These are phyloP conservation scores for Guaruba guarouba DNA, from an alignment of 2,113 vertebrate genomes.

Conservation along the genomic window DNA sequence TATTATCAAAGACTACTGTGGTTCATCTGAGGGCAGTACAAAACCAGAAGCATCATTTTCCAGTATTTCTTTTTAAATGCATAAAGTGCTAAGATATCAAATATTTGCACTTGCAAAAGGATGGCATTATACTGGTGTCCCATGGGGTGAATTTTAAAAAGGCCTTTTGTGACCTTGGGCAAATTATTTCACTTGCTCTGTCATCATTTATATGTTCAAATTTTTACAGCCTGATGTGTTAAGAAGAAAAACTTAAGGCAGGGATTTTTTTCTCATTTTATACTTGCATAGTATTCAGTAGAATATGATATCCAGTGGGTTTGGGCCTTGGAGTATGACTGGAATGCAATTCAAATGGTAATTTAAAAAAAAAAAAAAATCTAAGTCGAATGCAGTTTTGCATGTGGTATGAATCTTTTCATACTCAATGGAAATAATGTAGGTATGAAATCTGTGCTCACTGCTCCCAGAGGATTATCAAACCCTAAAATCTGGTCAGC, in stretches of 20 bases:
- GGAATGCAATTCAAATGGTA: not conserved
- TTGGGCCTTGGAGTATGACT: not conserved
- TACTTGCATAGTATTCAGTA: not conserved
- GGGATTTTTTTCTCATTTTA: not conserved
- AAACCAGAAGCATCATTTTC: not conserved
- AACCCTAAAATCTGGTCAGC: not conserved
- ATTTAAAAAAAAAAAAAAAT: not conserved
- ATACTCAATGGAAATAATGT: not conserved
- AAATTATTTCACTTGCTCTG: not conserved
- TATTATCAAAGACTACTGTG: not conserved
- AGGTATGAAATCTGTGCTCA: not conserved
- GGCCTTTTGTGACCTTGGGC: not conserved
- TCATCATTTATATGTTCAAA: not conserved
- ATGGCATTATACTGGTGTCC: not conserved
- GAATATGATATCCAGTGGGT: not conserved
- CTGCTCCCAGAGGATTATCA: not conserved
- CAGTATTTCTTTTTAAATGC: not conserved
- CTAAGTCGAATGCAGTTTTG: not conserved
- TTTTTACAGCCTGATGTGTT: not conserved
- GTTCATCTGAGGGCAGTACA: not conserved
- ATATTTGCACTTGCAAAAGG: not conserved
- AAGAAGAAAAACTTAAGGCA: not conserved
- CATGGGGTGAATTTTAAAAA: not conserved
- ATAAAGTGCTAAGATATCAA: not conserved
- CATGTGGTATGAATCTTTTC: not conserved